Base-by-base conservation (phyloP, 92 coral and sea anemone species). In the Actinernus sp. region DNA sequence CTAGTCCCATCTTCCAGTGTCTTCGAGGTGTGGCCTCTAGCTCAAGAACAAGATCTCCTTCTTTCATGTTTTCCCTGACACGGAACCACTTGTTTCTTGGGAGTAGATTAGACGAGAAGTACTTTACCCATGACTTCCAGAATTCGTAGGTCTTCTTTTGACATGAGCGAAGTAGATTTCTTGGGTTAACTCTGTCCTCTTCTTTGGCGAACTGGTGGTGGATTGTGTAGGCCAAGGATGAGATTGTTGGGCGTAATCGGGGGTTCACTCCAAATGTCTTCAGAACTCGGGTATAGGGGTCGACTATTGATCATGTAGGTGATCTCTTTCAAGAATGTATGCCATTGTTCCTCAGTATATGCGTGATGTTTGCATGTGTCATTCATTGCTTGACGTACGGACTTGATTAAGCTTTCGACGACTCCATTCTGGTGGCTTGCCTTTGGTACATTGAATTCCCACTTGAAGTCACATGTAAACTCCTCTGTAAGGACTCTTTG, bases 231-330 rank as follows among this genome's bases (percentile, higher is more conserved):
- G 17, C 89, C 89, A 7, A 85, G 5, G 3, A 85, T 63, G 53
- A 85, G 46, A 44, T 85, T 86, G 31, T 79, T 79, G n/a, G n/a
- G n/a, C n/a, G n/a, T n/a, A n/a, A n/a, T n/a, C n/a, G n/a, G n/a
- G n/a, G n/a, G n/a, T n/a, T n/a, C n/a, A n/a, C n/a, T n/a, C n/a
- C n/a, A n/a, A n/a, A n/a, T n/a, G n/a, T n/a, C n/a, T n/a, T n/a
- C 71, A 0, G 82, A 87, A 30, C 93, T 87, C 10, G 93, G 93
- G 38, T 74, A 87, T 10, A 87, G 30, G 0, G 85, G 88, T 13
- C 75, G 74, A 24, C 76, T 38, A 23, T 84, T 84, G 74, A 84
- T 55, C 58, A 31, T 23, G 40, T 49, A 69, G 34, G 73, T 47
- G 26, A 25, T 36, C 24, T 70, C 86, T 0, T 71, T 46, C 2